phyloP scores from a whole-genome alignment of 2,113 vertebrate genomes.

The Lepus europaeus region DNA sequence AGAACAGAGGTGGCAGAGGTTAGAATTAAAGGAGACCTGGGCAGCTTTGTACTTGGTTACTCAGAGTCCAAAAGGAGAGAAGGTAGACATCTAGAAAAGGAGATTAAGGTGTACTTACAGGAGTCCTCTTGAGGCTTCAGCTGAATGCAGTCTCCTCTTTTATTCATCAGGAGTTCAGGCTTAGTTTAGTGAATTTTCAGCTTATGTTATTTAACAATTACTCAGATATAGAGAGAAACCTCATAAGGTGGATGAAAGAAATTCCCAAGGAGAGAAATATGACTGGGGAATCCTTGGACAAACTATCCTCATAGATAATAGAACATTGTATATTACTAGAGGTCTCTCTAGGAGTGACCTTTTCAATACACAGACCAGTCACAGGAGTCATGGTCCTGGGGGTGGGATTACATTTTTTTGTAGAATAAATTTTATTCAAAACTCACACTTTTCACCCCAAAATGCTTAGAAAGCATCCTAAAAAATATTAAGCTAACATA shows the following conservation, averaged over 20 bases:
- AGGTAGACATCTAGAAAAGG: not conserved
- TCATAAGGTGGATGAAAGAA: not conserved
- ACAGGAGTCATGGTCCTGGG: not conserved
- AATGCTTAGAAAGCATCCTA: not conserved
- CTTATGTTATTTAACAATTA: not conserved
- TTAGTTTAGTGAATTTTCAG: not conserved
- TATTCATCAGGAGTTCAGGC: not conserved
- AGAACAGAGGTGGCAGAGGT: not conserved
- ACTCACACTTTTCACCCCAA: fast-evolving
- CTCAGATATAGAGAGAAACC: not conserved
- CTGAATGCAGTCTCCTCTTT: not conserved
- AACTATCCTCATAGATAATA: not conserved
- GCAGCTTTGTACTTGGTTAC: not conserved
- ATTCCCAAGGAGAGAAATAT: not conserved
- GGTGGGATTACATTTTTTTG: not conserved
- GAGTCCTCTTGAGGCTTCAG: not conserved
- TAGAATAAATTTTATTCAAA: not conserved
- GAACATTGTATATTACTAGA: not conserved
- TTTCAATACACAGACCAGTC: not conserved
- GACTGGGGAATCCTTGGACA: not conserved
- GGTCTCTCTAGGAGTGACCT: too few relatives aligned
- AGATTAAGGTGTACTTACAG: not conserved
- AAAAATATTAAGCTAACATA: not conserved
- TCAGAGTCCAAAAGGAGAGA: not conserved
- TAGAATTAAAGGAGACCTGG: too few relatives aligned